These are phyloP conservation scores for Caenorhabditis wallacei DNA, from an alignment of 2,888 invertebrate genomes.

Conservation along the genomic window DNA sequence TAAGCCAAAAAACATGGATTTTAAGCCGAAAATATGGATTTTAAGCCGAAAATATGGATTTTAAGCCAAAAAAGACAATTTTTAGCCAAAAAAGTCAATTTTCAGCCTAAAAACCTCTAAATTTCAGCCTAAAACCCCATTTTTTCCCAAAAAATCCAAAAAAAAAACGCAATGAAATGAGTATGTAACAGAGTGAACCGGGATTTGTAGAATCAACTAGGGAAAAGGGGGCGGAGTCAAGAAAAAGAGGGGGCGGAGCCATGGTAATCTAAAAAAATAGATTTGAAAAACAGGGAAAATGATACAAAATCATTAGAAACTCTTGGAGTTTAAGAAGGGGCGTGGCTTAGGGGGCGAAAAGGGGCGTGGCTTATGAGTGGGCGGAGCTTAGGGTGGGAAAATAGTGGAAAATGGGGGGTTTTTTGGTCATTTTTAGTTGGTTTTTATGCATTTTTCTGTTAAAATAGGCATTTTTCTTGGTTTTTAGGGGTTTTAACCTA, in stretches of 20 bases:
- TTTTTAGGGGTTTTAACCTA: no score
- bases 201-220: no score
- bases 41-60: no score
- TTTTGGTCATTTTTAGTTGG: no score
- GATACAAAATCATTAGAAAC: not conserved
- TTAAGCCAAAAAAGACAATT: no score
- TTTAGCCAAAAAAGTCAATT: no score
- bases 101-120: not conserved
- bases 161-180: not conserved
- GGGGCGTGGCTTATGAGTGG: not conserved
- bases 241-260: not conserved
- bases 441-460: no score
- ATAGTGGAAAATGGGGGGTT: no score
- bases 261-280: not conserved
- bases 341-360: not conserved
- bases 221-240: not conserved
- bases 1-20: no score
- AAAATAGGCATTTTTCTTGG: no score
- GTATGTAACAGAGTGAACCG: not conserved
- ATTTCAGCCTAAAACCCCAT: not conserved
- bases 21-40: no score
- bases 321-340: no score
- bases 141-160: not conserved
- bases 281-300: not conserved
- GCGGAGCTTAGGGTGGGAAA: not conserved